A percentile compares a stretch with the other conserved stretches of the same genome.
phyloP scores from a whole-genome alignment of 1,140 invertebrate genomes.

The Drosophila melanogaster region DNA sequence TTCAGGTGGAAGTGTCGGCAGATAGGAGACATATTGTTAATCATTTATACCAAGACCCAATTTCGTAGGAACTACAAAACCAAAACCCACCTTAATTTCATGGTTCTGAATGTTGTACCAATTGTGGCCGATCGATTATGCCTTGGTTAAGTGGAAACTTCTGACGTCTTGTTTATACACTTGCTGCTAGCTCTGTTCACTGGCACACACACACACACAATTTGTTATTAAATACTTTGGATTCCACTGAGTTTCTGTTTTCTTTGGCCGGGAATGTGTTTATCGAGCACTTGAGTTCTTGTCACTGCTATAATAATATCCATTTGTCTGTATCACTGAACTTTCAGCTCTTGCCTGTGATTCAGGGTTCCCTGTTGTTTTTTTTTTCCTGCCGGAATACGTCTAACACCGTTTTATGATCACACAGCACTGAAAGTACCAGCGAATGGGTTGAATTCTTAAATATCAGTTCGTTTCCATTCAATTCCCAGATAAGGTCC shows the following conservation, averaged over 20 bases:
- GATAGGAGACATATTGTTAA: conserved; percentile 18
- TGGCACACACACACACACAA: conserved; percentile 20
- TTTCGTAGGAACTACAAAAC: conserved; percentile 12
- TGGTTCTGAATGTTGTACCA: conserved; percentile 66
- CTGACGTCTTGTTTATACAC: conserved; percentile 28
- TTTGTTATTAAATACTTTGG: conserved; percentile 55
- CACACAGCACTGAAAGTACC: conserved; percentile 62
- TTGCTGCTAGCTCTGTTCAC: conserved; percentile 4
- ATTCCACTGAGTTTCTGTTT: conserved; percentile 58
- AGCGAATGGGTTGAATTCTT: conserved; percentile 51
- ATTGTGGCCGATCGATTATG: conserved; percentile 47
- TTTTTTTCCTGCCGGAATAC: conserved; percentile 19
- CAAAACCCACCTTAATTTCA: conserved; percentile 69
- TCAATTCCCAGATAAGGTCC: conserved; percentile 14
- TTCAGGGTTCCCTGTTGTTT: conserved; percentile 11
- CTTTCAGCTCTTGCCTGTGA: conserved; percentile 18
- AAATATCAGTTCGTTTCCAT: conserved; percentile 60
- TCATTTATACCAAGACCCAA: conserved; percentile 6
- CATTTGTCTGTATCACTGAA: conserved; percentile 39
- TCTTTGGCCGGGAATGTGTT: conserved; percentile 55
- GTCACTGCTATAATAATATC: conserved; percentile 51
- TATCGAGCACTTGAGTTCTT: conserved; percentile 64
- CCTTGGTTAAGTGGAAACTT: conserved; percentile 1
- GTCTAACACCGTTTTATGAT: conserved; percentile 69
- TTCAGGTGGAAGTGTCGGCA: conserved; percentile 6